These are phyloP conservation scores for Falcunculus frontatus DNA, from an alignment of 2,113 vertebrate species.

Conservation along the genomic window DNA sequence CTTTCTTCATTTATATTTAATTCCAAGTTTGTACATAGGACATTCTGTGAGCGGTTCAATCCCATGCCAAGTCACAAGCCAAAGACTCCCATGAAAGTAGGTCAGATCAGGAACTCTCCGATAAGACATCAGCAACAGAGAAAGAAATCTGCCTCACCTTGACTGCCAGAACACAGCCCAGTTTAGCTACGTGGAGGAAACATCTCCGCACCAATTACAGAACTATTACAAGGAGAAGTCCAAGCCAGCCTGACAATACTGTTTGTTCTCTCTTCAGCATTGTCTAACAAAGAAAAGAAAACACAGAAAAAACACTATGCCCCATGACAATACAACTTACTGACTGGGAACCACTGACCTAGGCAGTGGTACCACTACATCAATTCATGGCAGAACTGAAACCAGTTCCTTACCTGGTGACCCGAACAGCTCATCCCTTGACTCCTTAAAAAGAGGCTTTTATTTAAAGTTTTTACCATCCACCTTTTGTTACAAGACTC, in stretches of 20 bases:
- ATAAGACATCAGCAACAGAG: background rate
- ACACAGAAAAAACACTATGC: background rate
- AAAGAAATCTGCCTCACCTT: background rate
- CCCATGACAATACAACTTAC: background rate
- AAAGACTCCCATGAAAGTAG: background rate
- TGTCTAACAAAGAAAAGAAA: background rate
- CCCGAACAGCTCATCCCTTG: background rate
- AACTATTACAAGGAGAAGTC: background rate
- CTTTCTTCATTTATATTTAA: background rate
- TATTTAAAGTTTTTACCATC: background rate
- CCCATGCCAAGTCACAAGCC: background rate
- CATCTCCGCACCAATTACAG: background rate
- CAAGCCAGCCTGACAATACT: background rate
- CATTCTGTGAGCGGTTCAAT: background rate
- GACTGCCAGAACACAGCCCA: background rate
- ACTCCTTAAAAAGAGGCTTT: background rate
- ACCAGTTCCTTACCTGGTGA: background rate
- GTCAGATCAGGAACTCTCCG: background rate
- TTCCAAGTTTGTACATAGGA: background rate
- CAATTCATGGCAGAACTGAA: background rate
- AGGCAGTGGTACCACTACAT: background rate
- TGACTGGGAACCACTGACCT: background rate
- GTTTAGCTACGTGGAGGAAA: background rate
- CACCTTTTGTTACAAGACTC: background rate
- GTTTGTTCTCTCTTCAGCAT: background rate